Evolutionary conservation across 2,113 vertebrate genomes (phyloP), one percentile per base, ranked within the genome.

Genomic region (Hypomesus transpacificus): DNA sequence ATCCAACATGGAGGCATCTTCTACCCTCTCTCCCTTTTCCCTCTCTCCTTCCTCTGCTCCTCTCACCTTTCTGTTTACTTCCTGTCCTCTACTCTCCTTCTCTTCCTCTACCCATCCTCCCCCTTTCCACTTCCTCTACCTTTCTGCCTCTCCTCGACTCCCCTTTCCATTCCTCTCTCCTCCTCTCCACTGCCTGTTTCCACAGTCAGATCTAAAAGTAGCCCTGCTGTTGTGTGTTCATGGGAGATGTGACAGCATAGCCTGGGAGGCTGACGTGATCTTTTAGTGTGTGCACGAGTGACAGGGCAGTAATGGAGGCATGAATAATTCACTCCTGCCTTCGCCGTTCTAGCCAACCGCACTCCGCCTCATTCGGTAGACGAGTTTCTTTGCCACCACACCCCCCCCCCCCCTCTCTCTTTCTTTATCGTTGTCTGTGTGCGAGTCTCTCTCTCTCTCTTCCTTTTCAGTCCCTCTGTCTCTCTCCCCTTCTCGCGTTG

Each of bases 261-360:
- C 46, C 62, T 26, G 18, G n/a, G n/a, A 24, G 22, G 57, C 46
- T 4, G 54, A 73, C 20, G 31, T 24, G 50, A 78, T 75, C 68
- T 52, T 66, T 52, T 26, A 28, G 46, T 82, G 73, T 54, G 74
- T 53, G 66, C 61, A 76, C 50, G 66, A 66, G n/a, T 68, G 70
- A 80, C 17, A 1, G 50, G 26, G 39, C 79, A 69, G 76, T 34
- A 80, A 74, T 34, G 1, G 51, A 66, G 4, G 39, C 60, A 80
- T 81, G 46, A 86, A 86, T 85, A 75, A 83, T 85, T 78, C 73
- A 86, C 71, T 66, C 75, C 64, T 66, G 54, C 63, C 61, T 50
- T 17, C 3, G 34, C 72, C 66, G 66, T 17, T 20, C 3, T n/a
- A 21, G 59, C n/a, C 53, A n/a, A 56, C 53, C 21, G 7, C 5